phyloP scores from a whole-genome alignment of 1,140 invertebrate genomes.

The Danaus melanippus region DNA sequence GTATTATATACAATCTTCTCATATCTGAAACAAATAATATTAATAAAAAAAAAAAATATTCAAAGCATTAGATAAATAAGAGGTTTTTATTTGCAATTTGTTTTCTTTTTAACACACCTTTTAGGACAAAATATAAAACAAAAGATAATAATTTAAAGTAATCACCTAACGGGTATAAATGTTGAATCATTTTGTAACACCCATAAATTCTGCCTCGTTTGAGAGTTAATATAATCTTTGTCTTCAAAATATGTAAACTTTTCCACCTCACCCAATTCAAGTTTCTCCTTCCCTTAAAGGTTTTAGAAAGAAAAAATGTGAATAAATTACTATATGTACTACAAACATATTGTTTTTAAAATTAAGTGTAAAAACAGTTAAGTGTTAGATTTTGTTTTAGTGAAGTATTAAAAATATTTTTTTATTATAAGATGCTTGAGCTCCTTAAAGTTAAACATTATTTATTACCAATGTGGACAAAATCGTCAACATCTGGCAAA shows the following conservation, averaged over 20 bases:
- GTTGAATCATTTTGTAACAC: slow-evolving; percentile 19
- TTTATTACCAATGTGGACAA: slow-evolving; percentile 21
- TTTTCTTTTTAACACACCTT: too few species aligned
- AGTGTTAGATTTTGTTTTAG: too few species aligned
- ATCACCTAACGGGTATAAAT: slow-evolving; percentile 34
- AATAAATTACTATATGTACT: neutral
- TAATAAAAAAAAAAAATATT: slow-evolving; percentile 8
- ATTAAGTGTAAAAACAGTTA: too few species aligned
- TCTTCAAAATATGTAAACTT: slow-evolving; percentile 22
- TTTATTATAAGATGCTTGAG: too few species aligned
- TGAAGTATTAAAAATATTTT: neutral
- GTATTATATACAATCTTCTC: slow-evolving; percentile 27
- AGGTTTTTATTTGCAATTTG: neutral
- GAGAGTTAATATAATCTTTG: neutral
- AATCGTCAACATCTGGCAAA: slow-evolving; percentile 23
- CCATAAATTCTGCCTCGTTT: slow-evolving; percentile 20
- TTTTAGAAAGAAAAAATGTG: neutral
- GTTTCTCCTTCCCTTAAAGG: slow-evolving; percentile 22
- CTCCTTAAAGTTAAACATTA: too few species aligned
- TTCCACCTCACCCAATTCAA: slow-evolving; percentile 18
- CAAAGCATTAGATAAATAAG: neutral
- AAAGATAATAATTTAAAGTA: too few species aligned
- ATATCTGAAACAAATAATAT: slow-evolving; percentile 21
- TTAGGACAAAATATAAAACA: too few species aligned
- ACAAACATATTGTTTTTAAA: too few species aligned